Evolutionary conservation across 1,140 invertebrate genomes (phyloP).

Genomic region (Tetragnatha versicolor): DNA sequence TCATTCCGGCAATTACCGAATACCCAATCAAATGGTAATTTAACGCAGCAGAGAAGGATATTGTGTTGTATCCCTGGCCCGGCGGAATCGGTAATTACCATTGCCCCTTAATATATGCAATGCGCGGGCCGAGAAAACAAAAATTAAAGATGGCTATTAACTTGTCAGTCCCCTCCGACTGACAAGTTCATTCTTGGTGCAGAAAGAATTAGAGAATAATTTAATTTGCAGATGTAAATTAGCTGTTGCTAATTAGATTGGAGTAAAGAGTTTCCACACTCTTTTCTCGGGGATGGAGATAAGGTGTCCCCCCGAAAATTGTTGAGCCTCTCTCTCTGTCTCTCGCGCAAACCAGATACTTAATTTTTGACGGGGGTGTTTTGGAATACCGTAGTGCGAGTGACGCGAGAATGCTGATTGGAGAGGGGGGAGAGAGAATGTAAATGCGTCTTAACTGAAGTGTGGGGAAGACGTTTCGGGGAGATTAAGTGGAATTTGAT

Average conservation of each 20-base stretch:
- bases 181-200: slow-evolving; percentile 26
- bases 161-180: slow-evolving; percentile 29
- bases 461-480: too few species aligned
- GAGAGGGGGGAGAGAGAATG: too few species aligned
- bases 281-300: not conserved
- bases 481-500: too few species aligned
- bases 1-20: slow-evolving; percentile 6
- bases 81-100: slow-evolving; percentile 38
- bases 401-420: too few species aligned
- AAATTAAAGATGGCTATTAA: slow-evolving; percentile 40
- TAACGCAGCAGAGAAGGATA: slow-evolving; percentile 14
- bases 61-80: too few species aligned
- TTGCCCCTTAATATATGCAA: slow-evolving; percentile 30
- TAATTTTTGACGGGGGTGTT: too few species aligned
- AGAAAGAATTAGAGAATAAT: slow-evolving; percentile 34
- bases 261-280: slow-evolving; percentile 23
- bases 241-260: slow-evolving; percentile 39
- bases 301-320: slow-evolving; percentile 17
- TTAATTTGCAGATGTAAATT: slow-evolving; percentile 48
- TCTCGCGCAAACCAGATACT: too few species aligned
- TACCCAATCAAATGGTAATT: slow-evolving; percentile 31
- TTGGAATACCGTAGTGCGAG: too few species aligned
- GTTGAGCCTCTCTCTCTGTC: too few species aligned
- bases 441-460: too few species aligned
- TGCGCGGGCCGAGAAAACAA: slow-evolving; percentile 15